These are phyloP conservation scores for Fukomys damarensis DNA, from an alignment of 2,113 vertebrate species.

Conservation along the genomic window DNA sequence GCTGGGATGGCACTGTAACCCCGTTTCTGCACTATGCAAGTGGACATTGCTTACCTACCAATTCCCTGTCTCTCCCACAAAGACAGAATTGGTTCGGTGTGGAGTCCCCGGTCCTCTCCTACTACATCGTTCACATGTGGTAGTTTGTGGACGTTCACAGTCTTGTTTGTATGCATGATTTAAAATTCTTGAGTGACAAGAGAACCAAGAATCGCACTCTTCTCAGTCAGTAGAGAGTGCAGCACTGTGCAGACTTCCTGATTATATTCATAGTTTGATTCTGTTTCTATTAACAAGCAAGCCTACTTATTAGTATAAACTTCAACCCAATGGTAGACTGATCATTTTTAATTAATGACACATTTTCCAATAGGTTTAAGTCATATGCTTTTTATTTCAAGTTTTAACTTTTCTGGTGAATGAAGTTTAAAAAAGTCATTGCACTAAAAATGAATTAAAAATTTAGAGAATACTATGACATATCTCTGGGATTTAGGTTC, in stretches of 20 bases:
- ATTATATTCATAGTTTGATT: background rate
- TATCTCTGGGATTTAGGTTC: background rate
- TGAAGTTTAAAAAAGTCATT: background rate
- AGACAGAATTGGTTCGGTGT: background rate
- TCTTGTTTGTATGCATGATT: background rate
- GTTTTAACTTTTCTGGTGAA: background rate
- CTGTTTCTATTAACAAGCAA: background rate
- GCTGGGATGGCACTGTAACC: background rate
- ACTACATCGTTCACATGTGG: background rate
- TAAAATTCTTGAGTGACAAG: background rate
- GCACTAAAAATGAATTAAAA: constrained; percentile 1
- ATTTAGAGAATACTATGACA: background rate
- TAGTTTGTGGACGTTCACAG: background rate
- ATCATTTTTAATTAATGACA: background rate
- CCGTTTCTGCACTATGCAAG: background rate
- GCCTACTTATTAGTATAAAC: background rate
- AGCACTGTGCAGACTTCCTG: background rate
- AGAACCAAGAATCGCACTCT: background rate
- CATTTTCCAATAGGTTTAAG: background rate
- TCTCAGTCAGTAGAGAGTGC: background rate
- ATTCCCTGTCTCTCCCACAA: background rate
- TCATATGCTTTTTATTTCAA: background rate
- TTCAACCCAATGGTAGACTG: background rate
- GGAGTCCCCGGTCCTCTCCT: background rate
- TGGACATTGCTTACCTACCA: background rate